Evolutionary conservation across 1,140 invertebrate species (phyloP).

Genomic region (Orchestia grillus): DNA sequence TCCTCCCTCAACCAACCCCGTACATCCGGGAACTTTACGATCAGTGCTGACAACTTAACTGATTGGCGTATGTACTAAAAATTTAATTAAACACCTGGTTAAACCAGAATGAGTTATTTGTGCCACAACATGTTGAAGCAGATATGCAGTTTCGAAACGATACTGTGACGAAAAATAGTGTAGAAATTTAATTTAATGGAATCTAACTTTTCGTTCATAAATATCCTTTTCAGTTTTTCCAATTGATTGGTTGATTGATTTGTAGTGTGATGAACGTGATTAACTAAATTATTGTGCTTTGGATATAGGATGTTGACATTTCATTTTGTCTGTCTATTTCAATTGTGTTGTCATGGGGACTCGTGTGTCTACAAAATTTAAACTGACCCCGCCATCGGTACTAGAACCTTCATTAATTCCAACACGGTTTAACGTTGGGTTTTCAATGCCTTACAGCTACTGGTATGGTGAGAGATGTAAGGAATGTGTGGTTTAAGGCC

Average conservation of each 20-base stretch:
- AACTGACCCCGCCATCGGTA: background rate
- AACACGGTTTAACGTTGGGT: too few relatives aligned
- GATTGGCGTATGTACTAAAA: background rate
- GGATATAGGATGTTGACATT: background rate
- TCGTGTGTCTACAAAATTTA: background rate
- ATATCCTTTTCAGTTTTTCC: background rate
- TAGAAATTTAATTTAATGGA: background rate
- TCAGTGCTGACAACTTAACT: slow-evolving; percentile 36
- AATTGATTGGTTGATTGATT: background rate
- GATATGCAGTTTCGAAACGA: background rate
- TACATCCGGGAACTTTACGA: slow-evolving; percentile 52
- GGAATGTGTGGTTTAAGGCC: too few relatives aligned
- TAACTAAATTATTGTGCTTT: background rate
- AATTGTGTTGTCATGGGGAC: background rate
- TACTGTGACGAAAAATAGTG: background rate
- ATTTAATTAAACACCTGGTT: background rate
- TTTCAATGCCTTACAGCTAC: too few relatives aligned
- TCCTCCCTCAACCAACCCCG: slow-evolving; percentile 53
- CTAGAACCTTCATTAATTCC: too few relatives aligned
- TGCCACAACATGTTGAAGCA: background rate
- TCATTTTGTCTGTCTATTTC: background rate
- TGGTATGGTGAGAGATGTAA: too few relatives aligned
- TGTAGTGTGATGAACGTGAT: background rate
- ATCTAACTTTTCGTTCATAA: background rate
- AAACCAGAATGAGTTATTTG: background rate